These are phyloP conservation scores for Papilio xuthus DNA, from an alignment of 1,140 invertebrate species.

Conservation along the genomic window DNA sequence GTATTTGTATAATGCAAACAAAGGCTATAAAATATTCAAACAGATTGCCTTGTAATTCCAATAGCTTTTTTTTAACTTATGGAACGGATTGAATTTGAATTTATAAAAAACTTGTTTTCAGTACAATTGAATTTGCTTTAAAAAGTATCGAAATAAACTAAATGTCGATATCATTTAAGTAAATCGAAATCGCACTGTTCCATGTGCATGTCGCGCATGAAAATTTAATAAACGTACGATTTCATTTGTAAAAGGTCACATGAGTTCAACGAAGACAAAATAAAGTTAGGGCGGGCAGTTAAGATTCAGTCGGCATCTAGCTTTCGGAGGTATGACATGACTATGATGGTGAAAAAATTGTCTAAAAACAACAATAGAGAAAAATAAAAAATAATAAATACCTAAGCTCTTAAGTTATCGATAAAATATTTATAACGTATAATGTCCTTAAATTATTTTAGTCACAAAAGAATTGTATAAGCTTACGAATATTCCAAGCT, in stretches of 20 bases:
- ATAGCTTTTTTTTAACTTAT: neutral
- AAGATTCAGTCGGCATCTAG: neutral
- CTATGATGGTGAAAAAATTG: too few relatives aligned
- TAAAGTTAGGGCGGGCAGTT: neutral
- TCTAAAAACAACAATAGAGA: too few relatives aligned
- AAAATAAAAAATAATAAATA: too few relatives aligned
- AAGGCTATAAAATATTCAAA: constrained; percentile 5
- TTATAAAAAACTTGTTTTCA: neutral
- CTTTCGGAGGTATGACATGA: too few relatives aligned
- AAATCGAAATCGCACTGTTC: neutral
- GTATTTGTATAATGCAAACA: constrained; percentile 6
- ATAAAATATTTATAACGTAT: too few relatives aligned
- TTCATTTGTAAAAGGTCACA: constrained; percentile 23
- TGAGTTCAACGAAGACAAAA: neutral
- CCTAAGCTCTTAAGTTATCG: too few relatives aligned
- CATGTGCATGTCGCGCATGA: neutral
- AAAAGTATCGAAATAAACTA: neutral
- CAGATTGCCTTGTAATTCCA: neutral
- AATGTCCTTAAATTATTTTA: too few relatives aligned
- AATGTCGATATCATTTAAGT: neutral
- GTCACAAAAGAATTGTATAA: too few relatives aligned
- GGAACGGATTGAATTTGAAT: neutral
- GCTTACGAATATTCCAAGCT: too few relatives aligned
- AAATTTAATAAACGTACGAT: constrained; percentile 3
- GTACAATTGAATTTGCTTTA: too few relatives aligned